Percentiles rank a stretch among this genome's conserved stretches.
Conservation (phyloP, 2,797 vertebrate genomes). For the Gobionotothen gibberifrons region DNA sequence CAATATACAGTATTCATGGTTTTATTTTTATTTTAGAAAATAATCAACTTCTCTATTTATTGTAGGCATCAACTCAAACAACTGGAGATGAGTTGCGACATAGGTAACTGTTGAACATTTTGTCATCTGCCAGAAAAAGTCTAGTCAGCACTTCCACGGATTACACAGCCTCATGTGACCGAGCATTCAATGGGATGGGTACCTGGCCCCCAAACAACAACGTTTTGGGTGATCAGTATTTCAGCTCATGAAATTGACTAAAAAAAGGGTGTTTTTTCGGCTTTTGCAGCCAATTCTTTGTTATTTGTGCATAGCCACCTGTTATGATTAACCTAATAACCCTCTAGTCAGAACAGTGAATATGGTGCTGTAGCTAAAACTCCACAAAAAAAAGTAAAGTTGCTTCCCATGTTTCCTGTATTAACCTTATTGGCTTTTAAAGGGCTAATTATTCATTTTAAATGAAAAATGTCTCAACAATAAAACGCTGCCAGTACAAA, state of each 20-base stretch:
- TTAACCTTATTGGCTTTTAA: background rate
- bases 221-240: constrained; percentile 2
- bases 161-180: constrained; percentile 55
- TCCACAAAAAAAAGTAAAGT: background rate
- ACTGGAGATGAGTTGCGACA: constrained; percentile 13
- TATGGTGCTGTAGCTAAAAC: background rate
- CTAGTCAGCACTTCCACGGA: constrained; percentile 43
- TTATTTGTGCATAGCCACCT: background rate
- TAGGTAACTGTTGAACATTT: constrained; percentile 29
- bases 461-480: background rate
- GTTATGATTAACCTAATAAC: background rate
- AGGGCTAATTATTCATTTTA: background rate
- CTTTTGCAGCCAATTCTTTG: background rate
- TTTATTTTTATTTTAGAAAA: constrained; percentile 25
- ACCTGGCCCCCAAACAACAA: background rate
- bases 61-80: constrained; percentile 27
- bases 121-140: constrained; percentile 33
- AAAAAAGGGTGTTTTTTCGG: background rate
- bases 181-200: background rate
- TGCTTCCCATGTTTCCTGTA: background rate
- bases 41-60: constrained; percentile 29
- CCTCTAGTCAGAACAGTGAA: background rate
- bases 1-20: background rate
- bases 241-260: background rate
- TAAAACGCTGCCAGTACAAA: background rate